Base-by-base conservation (phyloP, 2,113 vertebrate genomes). In the Rhea americana region DNA sequence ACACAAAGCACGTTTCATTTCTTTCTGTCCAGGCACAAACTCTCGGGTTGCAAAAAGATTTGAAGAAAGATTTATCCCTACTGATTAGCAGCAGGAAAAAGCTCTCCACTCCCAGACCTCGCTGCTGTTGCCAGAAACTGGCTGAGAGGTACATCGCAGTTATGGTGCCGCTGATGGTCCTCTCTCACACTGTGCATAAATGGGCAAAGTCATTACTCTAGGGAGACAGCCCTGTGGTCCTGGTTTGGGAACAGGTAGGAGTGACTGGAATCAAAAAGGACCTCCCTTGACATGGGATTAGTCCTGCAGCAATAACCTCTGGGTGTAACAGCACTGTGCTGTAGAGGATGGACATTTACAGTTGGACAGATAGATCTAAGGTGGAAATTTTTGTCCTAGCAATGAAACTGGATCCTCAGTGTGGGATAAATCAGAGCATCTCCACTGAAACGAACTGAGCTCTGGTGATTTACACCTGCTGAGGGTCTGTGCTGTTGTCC, bases 111-210 rank as follows among this genome's bases (percentile, higher is more conserved):
- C 75, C 56, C 19, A 21, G 35, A 13, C 68, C 37, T 78, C 43
- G 56, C 28, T 9, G 1, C 26, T 0, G 8, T 41, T 0, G 0
- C 20, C 35, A 25, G 26, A 82, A 14, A 26, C 30, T 47, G 80
- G 24, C 55, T 73, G 77, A 45, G 82, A 9, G 41, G 30, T 22
- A 14, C 21, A 0, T 30, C 32, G 3, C 62, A 1, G 1, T 55
- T 45, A 20, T 18, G 0, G 1, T 7, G 15, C 39, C 65, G 68
- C 55, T 48, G 63, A 25, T 35, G 20, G 16, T 22, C 2, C 0
- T 25, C 37, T 58, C 63, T 47, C 45, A 7, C 35, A 35, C 66
- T 39, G 14, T 26, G 63, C 12, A 4, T 10, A 32, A 21, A 5
- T 15, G 58, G 17, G 35, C 55, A 19, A 71, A 25, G 41, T 0